phyloP scores from a whole-genome alignment of 2,888 invertebrate genomes.

The Odiellus spinosus region DNA sequence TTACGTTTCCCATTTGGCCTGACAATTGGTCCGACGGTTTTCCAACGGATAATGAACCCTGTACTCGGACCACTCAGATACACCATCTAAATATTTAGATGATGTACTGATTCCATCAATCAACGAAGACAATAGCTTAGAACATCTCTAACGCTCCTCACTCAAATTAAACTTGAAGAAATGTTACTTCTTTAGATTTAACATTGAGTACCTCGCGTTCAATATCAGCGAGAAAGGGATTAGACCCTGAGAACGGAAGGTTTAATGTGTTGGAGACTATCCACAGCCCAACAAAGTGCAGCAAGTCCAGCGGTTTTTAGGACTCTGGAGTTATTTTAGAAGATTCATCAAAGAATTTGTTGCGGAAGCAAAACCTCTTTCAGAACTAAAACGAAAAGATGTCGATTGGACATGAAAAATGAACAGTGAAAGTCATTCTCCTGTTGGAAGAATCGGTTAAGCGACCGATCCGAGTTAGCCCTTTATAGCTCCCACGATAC shows the following conservation, averaged over 20 bases:
- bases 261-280: background rate
- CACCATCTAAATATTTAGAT: background rate
- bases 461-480: constrained; percentile 2
- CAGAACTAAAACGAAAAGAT: background rate
- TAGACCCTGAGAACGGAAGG: background rate
- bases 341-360: constrained; percentile 2
- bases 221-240: background rate
- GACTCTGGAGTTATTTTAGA: background rate
- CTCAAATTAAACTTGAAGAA: constrained; percentile 1
- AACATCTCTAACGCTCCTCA: no score
- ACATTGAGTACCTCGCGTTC: constrained; percentile 1
- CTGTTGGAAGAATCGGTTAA: background rate
- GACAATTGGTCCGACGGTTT: background rate
- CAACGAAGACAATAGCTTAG: background rate
- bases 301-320: constrained; percentile 2
- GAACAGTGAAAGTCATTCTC: background rate
- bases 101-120: constrained; percentile 1
- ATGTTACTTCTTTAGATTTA: background rate
- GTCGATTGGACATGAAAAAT: background rate
- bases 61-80: background rate
- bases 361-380: background rate
- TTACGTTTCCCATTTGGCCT: background rate
- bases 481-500: background rate
- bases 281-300: background rate
- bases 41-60: background rate